Conservation (phyloP, 1,140 invertebrate species). For the Eufriesea mexicana region DNA sequence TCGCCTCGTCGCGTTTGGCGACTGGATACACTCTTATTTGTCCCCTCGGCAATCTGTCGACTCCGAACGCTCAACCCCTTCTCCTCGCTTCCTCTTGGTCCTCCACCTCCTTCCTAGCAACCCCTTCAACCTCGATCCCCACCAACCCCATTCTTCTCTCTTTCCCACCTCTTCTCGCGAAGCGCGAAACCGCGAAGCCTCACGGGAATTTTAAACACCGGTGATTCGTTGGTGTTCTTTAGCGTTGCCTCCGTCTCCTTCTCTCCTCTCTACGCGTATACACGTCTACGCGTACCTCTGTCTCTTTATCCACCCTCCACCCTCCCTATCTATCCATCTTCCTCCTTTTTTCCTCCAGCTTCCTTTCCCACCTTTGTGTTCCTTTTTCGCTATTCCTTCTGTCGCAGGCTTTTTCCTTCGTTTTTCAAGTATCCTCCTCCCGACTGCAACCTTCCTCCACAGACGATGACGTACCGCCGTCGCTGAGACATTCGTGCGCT, state of each 20-base stretch:
- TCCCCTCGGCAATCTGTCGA: conserved; percentile 79
- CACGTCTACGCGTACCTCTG: background rate
- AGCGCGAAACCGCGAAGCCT: conserved; percentile 69
- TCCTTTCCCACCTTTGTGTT: background rate
- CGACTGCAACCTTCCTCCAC: background rate
- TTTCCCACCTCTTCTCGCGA: conserved; percentile 37
- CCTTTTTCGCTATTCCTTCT: background rate
- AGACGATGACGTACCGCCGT: background rate
- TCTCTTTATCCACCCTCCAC: no score
- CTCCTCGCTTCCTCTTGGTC: conserved; percentile 58
- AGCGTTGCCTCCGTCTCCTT: conserved; percentile 24
- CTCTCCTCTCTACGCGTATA: no score
- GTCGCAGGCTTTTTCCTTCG: conserved; percentile 6
- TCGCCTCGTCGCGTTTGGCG: conserved; percentile 76
- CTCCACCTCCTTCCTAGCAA: conserved; percentile 56
- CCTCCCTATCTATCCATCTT: background rate
- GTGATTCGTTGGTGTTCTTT: conserved; percentile 73
- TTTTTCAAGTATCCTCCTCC: background rate
- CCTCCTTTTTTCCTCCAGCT: background rate
- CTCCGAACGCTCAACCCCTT: conserved; percentile 70
- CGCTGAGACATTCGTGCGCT: conserved; percentile 7
- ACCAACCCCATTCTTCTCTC: conserved; percentile 50
- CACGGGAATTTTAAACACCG: conserved; percentile 79
- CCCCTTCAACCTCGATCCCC: conserved; percentile 61
- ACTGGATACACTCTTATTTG: conserved; percentile 79